A percentile compares a stretch with the other conserved stretches of the same genome.
Evolutionary conservation across 2,797 vertebrate species (phyloP).

Genomic region (Gymnopithys bicolor): DNA sequence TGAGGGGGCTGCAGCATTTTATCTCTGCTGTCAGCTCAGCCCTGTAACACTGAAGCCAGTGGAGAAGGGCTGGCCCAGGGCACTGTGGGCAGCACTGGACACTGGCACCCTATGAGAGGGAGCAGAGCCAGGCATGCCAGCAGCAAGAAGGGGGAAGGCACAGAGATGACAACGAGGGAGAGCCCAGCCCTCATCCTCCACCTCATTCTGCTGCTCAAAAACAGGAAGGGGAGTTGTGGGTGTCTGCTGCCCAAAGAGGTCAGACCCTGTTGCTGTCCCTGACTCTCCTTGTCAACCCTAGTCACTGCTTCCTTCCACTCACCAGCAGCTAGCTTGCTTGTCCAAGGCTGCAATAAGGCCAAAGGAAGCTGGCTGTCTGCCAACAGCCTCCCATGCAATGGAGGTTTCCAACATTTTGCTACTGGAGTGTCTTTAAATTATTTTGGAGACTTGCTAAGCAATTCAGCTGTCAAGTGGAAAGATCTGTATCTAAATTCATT

Average conservation of each 20-base stretch:
- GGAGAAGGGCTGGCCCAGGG: neutral
- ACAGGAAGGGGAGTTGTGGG: neutral
- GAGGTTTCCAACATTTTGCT: neutral
- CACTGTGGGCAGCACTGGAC: neutral
- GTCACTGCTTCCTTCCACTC: neutral
- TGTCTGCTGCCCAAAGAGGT: neutral
- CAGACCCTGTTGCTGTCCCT: neutral
- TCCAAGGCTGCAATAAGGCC: neutral
- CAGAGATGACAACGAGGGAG: neutral
- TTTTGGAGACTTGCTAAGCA: neutral
- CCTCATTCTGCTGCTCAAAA: neutral
- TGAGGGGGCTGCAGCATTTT: neutral
- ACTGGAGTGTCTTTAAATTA: neutral
- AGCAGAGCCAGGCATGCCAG: neutral
- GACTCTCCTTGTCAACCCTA: neutral
- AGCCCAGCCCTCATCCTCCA: neutral
- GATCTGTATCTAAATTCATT: neutral
- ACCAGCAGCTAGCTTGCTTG: neutral
- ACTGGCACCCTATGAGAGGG: neutral
- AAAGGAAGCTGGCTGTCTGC: neutral
- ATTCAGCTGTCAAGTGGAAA: neutral
- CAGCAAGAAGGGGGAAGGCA: neutral
- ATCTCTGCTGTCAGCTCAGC: neutral
- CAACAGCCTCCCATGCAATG: neutral
- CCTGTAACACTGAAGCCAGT: neutral